A percentile compares a stretch with the other conserved stretches of the same genome.
Conservation (phyloP, 2,113 vertebrate species). For the Microcebus ravelobensis region DNA sequence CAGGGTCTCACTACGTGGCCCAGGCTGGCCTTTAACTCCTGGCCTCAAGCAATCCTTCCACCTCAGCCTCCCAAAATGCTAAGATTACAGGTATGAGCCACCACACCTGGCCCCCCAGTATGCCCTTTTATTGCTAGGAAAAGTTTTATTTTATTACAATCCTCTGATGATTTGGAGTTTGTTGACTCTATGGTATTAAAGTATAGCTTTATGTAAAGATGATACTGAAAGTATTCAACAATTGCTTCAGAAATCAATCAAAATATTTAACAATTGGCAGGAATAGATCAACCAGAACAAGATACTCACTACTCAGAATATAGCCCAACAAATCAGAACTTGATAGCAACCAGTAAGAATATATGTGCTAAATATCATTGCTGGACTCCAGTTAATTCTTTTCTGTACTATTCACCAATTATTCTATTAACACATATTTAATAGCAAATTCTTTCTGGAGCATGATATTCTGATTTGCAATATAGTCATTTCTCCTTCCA, state of each 20-base stretch:
- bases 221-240: conserved; percentile 27
- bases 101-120: background rate
- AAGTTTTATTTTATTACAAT: background rate
- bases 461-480: background rate
- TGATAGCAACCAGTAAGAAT: background rate
- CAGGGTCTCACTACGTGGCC: no score
- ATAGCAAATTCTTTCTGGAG: background rate
- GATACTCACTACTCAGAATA: background rate
- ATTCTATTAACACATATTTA: background rate
- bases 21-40: no score
- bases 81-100: no score
- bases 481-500: background rate
- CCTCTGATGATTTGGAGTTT: background rate
- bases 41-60: no score
- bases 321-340: background rate
- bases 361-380: background rate
- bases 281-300: background rate
- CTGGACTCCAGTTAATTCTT: background rate
- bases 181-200: background rate
- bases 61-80: no score
- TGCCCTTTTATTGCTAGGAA: background rate
- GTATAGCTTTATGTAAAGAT: background rate
- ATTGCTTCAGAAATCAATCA: background rate
- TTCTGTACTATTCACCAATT: background rate
- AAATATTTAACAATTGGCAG: conserved; percentile 3